Conservation (phyloP, 2,888 invertebrate genomes). For the Drosophila kanekoi region DNA sequence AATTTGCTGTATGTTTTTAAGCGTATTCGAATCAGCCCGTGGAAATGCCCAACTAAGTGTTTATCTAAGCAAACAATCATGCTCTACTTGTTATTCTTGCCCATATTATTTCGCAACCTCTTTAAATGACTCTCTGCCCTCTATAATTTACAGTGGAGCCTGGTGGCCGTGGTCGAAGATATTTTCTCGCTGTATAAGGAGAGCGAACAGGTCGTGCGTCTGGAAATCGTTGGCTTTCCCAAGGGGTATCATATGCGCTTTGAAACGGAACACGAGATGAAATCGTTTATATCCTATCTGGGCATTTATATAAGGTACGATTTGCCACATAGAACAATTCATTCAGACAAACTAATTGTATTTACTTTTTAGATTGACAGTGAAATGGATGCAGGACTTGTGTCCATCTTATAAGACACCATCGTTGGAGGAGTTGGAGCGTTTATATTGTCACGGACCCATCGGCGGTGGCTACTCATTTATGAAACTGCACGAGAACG, state of each 20-base stretch:
- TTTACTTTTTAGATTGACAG: constrained; percentile 87
- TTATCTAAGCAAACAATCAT: too few relatives aligned
- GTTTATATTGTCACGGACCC: constrained; percentile 94
- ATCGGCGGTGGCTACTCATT: constrained; percentile 95
- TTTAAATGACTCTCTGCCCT: constrained; percentile 5
- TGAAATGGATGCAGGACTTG: constrained; percentile 96
- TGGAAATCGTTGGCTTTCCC: constrained; percentile 87
- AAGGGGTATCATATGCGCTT: constrained; percentile 83
- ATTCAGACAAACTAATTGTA: not conserved
- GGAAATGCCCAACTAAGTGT: too few relatives aligned
- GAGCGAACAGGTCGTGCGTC: constrained; percentile 89
- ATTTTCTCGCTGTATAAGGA: constrained; percentile 92
- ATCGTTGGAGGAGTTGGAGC: constrained; percentile 89
- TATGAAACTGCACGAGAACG: constrained; percentile 92
- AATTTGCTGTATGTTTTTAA: too few relatives aligned
- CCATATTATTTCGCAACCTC: not conserved
- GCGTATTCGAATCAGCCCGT: too few relatives aligned
- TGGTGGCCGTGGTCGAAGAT: constrained; percentile 93
- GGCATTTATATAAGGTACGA: constrained; percentile 93
- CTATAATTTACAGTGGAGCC: constrained; percentile 87
- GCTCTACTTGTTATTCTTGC: constrained; percentile 4
- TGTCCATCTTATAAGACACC: constrained; percentile 93
- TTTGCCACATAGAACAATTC: not conserved
- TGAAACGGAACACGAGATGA: constrained; percentile 85
- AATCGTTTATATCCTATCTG: constrained; percentile 92